Conservation (phyloP, 2,797 vertebrate species). For the Sebastes flavidus region DNA sequence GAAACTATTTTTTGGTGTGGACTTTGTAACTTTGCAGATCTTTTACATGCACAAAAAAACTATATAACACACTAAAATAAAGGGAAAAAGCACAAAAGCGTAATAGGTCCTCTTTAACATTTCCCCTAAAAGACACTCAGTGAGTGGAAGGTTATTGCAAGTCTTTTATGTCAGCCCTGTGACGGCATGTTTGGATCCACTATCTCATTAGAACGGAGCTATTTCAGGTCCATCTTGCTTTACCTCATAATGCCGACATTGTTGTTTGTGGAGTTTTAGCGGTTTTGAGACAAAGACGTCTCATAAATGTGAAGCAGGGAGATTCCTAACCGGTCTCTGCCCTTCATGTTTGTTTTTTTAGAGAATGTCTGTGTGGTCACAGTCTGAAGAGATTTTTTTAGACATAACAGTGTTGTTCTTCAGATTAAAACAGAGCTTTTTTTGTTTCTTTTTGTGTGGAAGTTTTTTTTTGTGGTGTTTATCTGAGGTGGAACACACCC, state of each 20-base stretch:
- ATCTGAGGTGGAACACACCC: constrained; percentile 38
- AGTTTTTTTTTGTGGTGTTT: constrained; percentile 35
- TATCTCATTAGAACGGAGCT: not conserved
- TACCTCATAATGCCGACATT: constrained; percentile 32
- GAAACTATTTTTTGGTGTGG: too few relatives aligned
- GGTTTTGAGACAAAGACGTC: constrained; percentile 46
- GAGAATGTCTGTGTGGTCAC: constrained; percentile 49
- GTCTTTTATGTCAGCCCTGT: constrained; percentile 26
- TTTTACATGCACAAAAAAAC: too few relatives aligned
- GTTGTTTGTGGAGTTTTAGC: constrained; percentile 38
- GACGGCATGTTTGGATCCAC: not conserved
- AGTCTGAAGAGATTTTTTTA: constrained; percentile 38
- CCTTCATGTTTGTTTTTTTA: constrained; percentile 29
- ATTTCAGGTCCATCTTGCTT: constrained; percentile 5
- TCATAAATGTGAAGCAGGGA: constrained; percentile 35
- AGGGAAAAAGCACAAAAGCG: too few relatives aligned
- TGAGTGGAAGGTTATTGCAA: not conserved
- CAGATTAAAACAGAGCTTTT: not conserved
- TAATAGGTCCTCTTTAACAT: too few relatives aligned
- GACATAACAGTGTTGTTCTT: constrained; percentile 39
- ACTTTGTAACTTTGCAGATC: too few relatives aligned
- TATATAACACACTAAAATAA: too few relatives aligned
- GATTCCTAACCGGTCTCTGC: constrained; percentile 51
- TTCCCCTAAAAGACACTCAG: not conserved
- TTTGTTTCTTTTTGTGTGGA: constrained; percentile 10